Conservation (phyloP, 1,140 invertebrate genomes). For the Gonioctena quinquepunctata region DNA sequence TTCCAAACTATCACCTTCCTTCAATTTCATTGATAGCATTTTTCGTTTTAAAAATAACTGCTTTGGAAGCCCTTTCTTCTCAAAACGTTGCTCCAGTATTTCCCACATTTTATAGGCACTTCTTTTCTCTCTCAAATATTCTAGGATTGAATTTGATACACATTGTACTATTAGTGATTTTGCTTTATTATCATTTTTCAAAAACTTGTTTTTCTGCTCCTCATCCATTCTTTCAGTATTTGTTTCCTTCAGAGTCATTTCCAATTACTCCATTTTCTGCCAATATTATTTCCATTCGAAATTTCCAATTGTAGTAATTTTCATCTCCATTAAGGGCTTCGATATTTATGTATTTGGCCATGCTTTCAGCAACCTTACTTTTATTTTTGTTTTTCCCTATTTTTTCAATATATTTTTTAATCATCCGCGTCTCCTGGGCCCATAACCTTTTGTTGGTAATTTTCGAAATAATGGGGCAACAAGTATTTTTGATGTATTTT, state of each 20-base stretch:
- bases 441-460: no score
- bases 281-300: slow-evolving; percentile 23
- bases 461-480: no score
- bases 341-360: no score
- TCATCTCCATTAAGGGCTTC: no score
- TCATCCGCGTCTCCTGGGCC: no score
- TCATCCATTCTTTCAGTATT: not conserved
- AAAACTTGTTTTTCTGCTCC: slow-evolving; percentile 1
- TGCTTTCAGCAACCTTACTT: no score
- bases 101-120: slow-evolving; percentile 8
- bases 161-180: slow-evolving; percentile 26
- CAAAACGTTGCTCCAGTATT: slow-evolving; percentile 20
- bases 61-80: slow-evolving; percentile 30
- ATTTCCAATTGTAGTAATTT: slow-evolving; percentile 30
- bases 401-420: no score
- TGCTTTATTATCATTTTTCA: slow-evolving; percentile 1
- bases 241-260: slow-evolving; percentile 6
- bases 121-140: slow-evolving; percentile 8
- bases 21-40: slow-evolving; percentile 24
- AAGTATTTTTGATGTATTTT: no score
- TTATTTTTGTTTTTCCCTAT: no score
- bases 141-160: slow-evolving; percentile 16
- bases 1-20: slow-evolving; percentile 26
- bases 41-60: slow-evolving; percentile 30
- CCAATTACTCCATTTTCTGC: slow-evolving; percentile 22